phyloP scores from a whole-genome alignment of 2,113 vertebrate genomes.

The Bufo gargarizans region DNA sequence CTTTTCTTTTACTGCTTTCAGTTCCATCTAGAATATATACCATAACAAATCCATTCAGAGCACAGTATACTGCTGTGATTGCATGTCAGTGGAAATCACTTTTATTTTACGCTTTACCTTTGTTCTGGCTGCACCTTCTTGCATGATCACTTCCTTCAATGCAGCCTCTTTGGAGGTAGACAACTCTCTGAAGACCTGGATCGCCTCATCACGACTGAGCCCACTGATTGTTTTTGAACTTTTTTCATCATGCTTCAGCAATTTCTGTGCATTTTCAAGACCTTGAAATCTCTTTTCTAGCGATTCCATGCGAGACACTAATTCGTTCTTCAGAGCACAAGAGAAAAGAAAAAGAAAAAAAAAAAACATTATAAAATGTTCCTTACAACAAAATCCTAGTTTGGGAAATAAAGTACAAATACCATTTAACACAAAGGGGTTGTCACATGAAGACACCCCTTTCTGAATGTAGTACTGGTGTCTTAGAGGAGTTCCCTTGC shows the following conservation, averaged over 20 bases:
- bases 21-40: slow-evolving; percentile 62
- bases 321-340: slow-evolving; percentile 49
- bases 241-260: slow-evolving; percentile 35
- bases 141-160: slow-evolving; percentile 68
- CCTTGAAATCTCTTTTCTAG: slow-evolving; percentile 73
- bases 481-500: no score
- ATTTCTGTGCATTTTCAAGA: slow-evolving; percentile 69
- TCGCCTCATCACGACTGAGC: slow-evolving; percentile 59
- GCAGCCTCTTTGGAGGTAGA: slow-evolving; percentile 64
- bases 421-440: neutral
- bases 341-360: neutral
- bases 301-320: slow-evolving; percentile 69
- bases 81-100: neutral
- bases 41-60: neutral
- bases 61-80: neutral
- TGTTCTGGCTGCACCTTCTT: slow-evolving; percentile 35
- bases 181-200: slow-evolving; percentile 68
- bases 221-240: neutral
- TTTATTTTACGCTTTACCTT: slow-evolving; percentile 10
- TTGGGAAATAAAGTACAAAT: neutral
- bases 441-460: no score
- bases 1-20: slow-evolving; percentile 64
- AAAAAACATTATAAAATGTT: neutral
- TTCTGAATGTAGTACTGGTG: no score
- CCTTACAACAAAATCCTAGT: neutral